A percentile compares a stretch with the other conserved stretches of the same genome.
phyloP scores from a whole-genome alignment of 1,140 invertebrate genomes.

The Radopholus similis region DNA sequence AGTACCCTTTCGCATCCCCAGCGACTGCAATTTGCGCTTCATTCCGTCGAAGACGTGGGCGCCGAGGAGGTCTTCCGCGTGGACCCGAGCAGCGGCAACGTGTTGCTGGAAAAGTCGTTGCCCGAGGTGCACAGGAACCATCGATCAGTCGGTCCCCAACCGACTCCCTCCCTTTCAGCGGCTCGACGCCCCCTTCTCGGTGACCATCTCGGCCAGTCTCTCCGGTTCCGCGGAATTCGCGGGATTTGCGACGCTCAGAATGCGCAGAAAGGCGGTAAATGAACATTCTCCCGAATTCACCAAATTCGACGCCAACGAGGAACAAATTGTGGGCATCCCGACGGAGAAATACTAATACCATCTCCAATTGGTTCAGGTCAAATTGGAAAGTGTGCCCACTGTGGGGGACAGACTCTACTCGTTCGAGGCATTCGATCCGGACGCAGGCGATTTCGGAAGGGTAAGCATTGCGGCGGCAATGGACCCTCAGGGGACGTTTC shows the following conservation, averaged over 20 bases:
- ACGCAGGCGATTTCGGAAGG: background rate
- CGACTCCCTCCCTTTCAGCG: slow-evolving; percentile 7
- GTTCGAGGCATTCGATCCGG: slow-evolving; percentile 12
- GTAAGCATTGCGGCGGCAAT: background rate
- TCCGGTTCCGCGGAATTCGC: background rate
- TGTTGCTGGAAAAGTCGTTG: slow-evolving; percentile 22
- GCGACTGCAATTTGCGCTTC: slow-evolving; percentile 31
- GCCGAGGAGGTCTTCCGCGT: slow-evolving; percentile 29
- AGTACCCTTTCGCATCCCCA: slow-evolving; percentile 21
- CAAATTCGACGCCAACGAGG: background rate
- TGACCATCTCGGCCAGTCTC: slow-evolving; percentile 7
- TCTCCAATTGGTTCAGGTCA: background rate
- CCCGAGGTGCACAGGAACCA: background rate
- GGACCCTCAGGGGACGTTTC: background rate
- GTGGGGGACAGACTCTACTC: background rate
- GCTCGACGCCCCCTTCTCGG: slow-evolving; percentile 1
- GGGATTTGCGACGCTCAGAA: background rate
- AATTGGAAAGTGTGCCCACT: slow-evolving; percentile 1
- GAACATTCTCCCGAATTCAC: slow-evolving; percentile 2
- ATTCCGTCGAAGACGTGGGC: slow-evolving; percentile 35
- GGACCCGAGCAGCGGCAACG: slow-evolving; percentile 29
- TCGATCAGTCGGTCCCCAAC: background rate
- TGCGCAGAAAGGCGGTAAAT: slow-evolving; percentile 1
- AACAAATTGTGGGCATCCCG: background rate
- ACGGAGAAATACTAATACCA: background rate